A percentile compares a stretch with the other conserved stretches of the same genome.
Evolutionary conservation across 2,797 vertebrate genomes (phyloP).

Genomic region (Spinibarbus caldwelli): DNA sequence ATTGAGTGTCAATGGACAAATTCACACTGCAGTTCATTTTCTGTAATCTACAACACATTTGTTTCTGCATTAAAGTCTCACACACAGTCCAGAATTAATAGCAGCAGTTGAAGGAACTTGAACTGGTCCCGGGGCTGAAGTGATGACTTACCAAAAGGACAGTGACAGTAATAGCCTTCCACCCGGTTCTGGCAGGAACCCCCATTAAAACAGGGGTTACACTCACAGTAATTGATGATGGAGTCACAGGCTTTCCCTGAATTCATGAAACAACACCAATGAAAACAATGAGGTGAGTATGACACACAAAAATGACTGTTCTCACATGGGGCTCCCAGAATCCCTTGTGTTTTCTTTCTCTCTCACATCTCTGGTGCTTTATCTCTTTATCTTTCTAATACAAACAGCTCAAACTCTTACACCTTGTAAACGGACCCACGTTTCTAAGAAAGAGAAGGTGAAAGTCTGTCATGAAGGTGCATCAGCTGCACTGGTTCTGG

Average conservation of each 20-base stretch:
- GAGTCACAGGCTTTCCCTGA: conserved; percentile 95
- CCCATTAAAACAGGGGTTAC: conserved; percentile 98
- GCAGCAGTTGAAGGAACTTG: conserved; percentile 37
- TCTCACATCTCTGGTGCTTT: conserved; percentile 60
- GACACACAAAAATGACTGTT: conserved; percentile 52
- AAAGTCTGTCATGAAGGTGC: conserved; percentile 49
- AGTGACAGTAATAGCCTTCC: conserved; percentile 96
- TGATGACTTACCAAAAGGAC: conserved; percentile 93
- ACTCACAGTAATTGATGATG: conserved; percentile 97
- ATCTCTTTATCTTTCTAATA: conserved; percentile 64
- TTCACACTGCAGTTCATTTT: conserved; percentile 15
- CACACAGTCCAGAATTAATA: conserved; percentile 39
- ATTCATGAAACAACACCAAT: conserved; percentile 82
- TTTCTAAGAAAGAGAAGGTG: conserved; percentile 40
- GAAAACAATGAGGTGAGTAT: conserved; percentile 76
- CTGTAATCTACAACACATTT: conserved; percentile 31
- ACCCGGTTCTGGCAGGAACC: conserved; percentile 96
- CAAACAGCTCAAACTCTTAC: conserved; percentile 59
- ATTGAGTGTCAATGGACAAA: conserved; percentile 12
- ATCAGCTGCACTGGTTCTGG: conserved; percentile 39
- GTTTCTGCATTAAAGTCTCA: conserved; percentile 37
- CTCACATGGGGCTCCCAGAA: conserved; percentile 45
- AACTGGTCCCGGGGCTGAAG: conserved; percentile 54
- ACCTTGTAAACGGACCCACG: conserved; percentile 58
- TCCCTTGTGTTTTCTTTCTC: conserved; percentile 10